Conservation (phyloP, 2,888 invertebrate genomes). For the Caenorhabditis sp. region DNA sequence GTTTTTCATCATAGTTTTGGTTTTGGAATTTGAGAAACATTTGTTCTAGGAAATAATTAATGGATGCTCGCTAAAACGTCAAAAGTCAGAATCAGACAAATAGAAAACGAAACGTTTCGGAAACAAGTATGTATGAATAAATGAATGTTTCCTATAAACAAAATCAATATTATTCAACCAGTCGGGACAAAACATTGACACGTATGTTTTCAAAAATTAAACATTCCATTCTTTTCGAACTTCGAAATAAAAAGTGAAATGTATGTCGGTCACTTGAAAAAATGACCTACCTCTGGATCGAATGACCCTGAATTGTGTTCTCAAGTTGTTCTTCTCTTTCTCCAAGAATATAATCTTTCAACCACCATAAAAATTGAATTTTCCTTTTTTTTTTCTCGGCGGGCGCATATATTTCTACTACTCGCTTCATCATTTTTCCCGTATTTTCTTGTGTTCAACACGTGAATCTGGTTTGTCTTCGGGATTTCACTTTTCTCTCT, state of each 20-base stretch:
- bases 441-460: not conserved
- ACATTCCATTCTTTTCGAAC: not conserved
- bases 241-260: not conserved
- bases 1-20: no score
- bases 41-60: no score
- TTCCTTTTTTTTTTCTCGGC: not conserved
- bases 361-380: not conserved
- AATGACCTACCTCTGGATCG: not conserved
- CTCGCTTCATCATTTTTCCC: not conserved
- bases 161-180: conserved; percentile 1
- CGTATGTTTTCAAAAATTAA: not conserved
- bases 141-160: not conserved
- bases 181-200: not conserved
- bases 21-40: no score
- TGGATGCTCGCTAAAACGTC: no score
- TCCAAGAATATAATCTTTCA: no score
- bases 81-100: not conserved
- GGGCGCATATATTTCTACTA: not conserved
- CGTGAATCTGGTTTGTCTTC: not conserved
- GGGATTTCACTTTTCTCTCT: not conserved
- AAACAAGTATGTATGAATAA: not conserved
- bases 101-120: not conserved
- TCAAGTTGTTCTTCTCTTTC: not conserved
- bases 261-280: not conserved
- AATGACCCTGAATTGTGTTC: not conserved